Conservation (phyloP, 2,113 vertebrate genomes). For the Pterocles burchelli region DNA sequence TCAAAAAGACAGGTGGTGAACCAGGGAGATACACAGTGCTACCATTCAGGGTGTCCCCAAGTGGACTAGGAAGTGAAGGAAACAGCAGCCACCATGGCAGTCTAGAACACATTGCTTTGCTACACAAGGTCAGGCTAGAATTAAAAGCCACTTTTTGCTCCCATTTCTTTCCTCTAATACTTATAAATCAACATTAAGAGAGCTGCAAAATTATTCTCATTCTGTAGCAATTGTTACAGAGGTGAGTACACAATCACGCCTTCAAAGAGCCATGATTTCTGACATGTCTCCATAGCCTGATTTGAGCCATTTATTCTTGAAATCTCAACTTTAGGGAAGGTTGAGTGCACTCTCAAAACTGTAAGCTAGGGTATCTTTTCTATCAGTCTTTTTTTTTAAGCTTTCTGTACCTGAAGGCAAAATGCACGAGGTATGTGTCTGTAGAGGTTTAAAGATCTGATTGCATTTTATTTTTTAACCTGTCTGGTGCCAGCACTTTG, state of each 20-base stretch:
- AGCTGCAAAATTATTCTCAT: background rate
- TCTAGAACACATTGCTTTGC: background rate
- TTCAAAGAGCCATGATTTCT: constrained; percentile 36
- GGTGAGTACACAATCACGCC: background rate
- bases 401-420: background rate
- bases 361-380: background rate
- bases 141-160: background rate
- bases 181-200: background rate
- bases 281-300: background rate
- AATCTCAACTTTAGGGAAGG: background rate
- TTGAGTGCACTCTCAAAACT: background rate
- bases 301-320: constrained; percentile 14
- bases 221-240: constrained; percentile 26
- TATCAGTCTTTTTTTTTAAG: background rate
- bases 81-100: background rate
- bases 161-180: background rate
- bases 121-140: background rate
- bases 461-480: background rate
- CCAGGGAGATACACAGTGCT: background rate
- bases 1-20: background rate
- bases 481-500: background rate
- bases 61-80: background rate
- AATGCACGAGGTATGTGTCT: background rate
- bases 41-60: background rate
- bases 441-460: background rate